A percentile compares a stretch with the other conserved stretches of the same genome.
Conservation (phyloP, 2,113 vertebrate genomes). For the Prolemur simus region DNA sequence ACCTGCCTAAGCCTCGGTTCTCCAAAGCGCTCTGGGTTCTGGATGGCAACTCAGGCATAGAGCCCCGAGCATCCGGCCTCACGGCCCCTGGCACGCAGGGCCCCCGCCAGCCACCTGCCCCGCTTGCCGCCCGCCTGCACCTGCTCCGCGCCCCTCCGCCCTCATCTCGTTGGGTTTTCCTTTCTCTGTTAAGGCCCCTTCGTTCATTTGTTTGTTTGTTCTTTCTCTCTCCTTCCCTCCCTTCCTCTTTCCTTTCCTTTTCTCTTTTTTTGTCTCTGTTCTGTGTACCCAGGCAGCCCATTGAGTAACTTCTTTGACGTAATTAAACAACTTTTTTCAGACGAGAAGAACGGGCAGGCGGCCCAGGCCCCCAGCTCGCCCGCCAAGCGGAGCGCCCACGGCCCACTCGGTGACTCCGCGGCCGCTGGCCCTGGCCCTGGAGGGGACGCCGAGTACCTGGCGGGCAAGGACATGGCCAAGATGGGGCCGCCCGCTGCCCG, state of each 20-base stretch:
- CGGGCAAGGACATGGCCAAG: constrained; percentile 91
- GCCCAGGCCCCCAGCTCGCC: constrained; percentile 92
- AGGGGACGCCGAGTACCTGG: constrained; percentile 90
- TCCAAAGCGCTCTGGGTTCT: background rate
- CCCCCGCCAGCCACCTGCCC: constrained; percentile 61
- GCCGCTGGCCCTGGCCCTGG: constrained; percentile 91
- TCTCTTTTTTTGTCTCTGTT: constrained; percentile 82
- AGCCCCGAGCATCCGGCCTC: background rate
- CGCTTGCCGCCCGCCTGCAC: constrained; percentile 77
- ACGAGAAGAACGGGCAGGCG: constrained; percentile 99
- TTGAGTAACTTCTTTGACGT: constrained; percentile 99
- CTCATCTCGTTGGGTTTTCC: constrained; percentile 73
- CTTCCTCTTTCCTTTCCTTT: constrained; percentile 60
- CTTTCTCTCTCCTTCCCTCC: constrained; percentile 83
- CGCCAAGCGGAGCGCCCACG: constrained; percentile 92
- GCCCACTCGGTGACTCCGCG: constrained; percentile 91
- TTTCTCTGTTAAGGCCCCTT: constrained; percentile 84
- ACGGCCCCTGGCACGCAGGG: background rate
- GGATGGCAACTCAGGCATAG: background rate
- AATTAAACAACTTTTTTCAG: constrained; percentile 99
- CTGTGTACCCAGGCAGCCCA: constrained; percentile 95
- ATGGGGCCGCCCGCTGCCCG: constrained; percentile 89
- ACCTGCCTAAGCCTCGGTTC: background rate
- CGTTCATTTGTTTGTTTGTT: constrained; percentile 94
- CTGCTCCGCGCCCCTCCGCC: constrained; percentile 64